phyloP scores from a whole-genome alignment of 2,888 invertebrate species.

The Hedychridium roseum region DNA sequence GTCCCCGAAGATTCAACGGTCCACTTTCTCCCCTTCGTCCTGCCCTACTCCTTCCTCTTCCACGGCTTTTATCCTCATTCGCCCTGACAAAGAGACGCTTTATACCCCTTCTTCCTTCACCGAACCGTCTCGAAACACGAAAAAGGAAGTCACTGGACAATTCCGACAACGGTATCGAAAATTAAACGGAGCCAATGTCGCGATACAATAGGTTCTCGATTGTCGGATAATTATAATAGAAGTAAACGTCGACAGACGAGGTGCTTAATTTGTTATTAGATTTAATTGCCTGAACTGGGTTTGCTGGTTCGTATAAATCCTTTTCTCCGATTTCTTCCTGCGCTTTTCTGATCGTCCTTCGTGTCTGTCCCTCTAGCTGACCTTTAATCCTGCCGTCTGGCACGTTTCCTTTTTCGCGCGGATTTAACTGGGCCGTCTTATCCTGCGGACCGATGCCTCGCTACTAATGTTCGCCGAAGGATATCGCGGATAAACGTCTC shows the following conservation, averaged over 20 bases:
- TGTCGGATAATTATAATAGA: too few relatives aligned
- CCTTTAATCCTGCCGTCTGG: slow-evolving; percentile 32
- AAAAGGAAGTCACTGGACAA: too few relatives aligned
- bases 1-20: slow-evolving; percentile 46
- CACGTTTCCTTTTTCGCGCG: slow-evolving; percentile 37
- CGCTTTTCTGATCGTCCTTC: not conserved
- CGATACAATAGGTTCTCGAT: too few relatives aligned
- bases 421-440: slow-evolving; percentile 41
- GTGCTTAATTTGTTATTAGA: too few relatives aligned
- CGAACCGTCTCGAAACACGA: too few relatives aligned
- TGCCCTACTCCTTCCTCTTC: not conserved
- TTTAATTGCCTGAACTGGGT: too few relatives aligned
- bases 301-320: too few relatives aligned
- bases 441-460: slow-evolving; percentile 30
- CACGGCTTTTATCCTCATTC: not conserved
- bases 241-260: too few relatives aligned
- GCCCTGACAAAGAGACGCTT: too few relatives aligned
- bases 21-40: slow-evolving; percentile 18
- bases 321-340: not conserved
- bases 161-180: too few relatives aligned
- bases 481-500: not conserved
- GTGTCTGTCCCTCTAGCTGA: slow-evolving; percentile 15
- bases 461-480: not conserved
- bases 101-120: too few relatives aligned
- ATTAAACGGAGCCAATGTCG: too few relatives aligned